These are phyloP conservation scores for Gryon sp. DNA, from an alignment of 1,140 invertebrate species.

Conservation along the genomic window DNA sequence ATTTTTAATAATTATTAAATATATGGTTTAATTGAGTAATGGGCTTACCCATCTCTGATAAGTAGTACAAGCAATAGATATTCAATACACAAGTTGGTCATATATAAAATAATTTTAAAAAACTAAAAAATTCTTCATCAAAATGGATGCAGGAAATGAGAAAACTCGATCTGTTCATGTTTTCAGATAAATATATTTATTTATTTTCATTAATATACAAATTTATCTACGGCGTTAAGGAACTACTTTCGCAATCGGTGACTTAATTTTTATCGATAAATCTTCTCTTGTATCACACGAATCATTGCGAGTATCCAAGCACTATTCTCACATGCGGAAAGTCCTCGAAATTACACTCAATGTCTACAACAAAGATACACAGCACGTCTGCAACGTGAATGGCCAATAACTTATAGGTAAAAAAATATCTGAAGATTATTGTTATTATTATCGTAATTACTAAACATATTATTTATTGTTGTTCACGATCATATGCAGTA, in stretches of 20 bases:
- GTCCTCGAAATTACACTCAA: constrained; percentile 47
- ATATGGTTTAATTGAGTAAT: too few species aligned
- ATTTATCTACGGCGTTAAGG: constrained; percentile 73
- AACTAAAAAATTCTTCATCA: too few species aligned
- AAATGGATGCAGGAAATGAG: neutral
- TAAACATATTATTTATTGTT: constrained; percentile 60
- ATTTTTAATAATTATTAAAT: too few species aligned
- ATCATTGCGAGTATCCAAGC: constrained; percentile 75
- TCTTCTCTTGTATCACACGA: constrained; percentile 73
- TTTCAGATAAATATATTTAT: constrained; percentile 73
- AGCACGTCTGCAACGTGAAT: constrained; percentile 54
- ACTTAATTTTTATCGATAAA: constrained; percentile 70
- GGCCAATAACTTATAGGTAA: constrained; percentile 62
- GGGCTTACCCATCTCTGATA: too few species aligned
- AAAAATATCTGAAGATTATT: constrained; percentile 67
- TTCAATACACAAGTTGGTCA: too few species aligned
- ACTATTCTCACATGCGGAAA: constrained; percentile 54
- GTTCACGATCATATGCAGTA: constrained; percentile 36
- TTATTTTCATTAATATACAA: constrained; percentile 75
- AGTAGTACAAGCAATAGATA: too few species aligned
- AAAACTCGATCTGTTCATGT: constrained; percentile 11
- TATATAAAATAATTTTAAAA: too few species aligned
- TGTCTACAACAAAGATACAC: constrained; percentile 54
- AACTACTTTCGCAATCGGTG: constrained; percentile 73
- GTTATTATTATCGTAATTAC: constrained; percentile 43